Percentiles rank a stretch among this genome's conserved stretches.
phyloP scores from a whole-genome alignment of 2,888 invertebrate species.

The Nemotelus pantherinus region DNA sequence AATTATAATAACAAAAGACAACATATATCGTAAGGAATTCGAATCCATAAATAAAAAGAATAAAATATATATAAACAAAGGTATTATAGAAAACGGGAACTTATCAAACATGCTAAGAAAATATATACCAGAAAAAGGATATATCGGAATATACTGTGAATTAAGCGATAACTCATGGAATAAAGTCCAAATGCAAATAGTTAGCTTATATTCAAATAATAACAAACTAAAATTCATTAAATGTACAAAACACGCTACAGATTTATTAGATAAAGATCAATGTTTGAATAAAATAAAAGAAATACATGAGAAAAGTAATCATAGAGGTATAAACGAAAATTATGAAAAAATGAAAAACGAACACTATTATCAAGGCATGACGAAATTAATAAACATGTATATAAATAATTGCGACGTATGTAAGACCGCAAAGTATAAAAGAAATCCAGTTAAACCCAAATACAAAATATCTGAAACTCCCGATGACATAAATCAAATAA shows the following conservation, averaged over 20 bases:
- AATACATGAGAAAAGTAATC: constrained; percentile 21
- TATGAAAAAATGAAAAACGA: constrained; percentile 2
- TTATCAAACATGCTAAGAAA: no score
- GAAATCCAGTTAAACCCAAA: constrained; percentile 8
- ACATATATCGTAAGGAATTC: not conserved
- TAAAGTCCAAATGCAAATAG: not conserved
- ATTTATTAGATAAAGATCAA: not conserved
- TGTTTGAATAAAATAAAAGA: not conserved
- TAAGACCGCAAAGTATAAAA: constrained; percentile 1
- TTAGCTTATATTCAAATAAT: not conserved
- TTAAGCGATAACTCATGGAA: not conserved
- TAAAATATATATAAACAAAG: constrained; percentile 1
- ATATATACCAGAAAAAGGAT: no score
- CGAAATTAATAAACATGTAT: constrained; percentile 1
- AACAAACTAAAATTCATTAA: not conserved
- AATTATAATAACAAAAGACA: not conserved
- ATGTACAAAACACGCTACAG: not conserved
- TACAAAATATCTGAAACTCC: constrained; percentile 11
- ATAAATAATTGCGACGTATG: constrained; percentile 21
- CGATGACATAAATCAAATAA: not conserved
- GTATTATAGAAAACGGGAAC: not conserved
- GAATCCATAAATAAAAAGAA: not conserved
- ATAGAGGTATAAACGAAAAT: constrained; percentile 15
- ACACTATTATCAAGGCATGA: not conserved
- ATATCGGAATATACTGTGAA: not conserved